Evolutionary conservation across 2,113 vertebrate genomes (phyloP).

Genomic region (Pelvicachromis taeniatus): DNA sequence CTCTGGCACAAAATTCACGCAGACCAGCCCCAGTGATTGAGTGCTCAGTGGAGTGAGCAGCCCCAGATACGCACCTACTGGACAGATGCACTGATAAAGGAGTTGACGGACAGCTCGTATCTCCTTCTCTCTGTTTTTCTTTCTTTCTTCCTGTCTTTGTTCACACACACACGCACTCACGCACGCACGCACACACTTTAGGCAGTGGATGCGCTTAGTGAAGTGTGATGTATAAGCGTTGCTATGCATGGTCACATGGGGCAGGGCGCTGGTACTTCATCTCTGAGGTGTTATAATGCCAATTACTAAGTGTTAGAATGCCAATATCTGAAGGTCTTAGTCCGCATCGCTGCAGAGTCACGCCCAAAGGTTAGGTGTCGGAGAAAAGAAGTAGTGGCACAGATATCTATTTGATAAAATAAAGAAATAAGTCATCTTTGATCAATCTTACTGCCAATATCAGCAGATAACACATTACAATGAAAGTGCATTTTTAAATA

Average conservation of each 20-base stretch:
- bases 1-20: slow-evolving; percentile 16
- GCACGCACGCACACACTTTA: not conserved
- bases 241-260: slow-evolving; percentile 43
- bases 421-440: not conserved
- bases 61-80: slow-evolving; percentile 14
- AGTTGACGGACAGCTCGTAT: slow-evolving; percentile 45
- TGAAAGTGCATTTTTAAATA: not conserved
- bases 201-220: slow-evolving; percentile 6
- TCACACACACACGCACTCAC: not conserved
- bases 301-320: slow-evolving; percentile 60
- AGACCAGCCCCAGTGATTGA: slow-evolving; percentile 47
- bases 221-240: slow-evolving; percentile 42
- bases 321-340: slow-evolving; percentile 34
- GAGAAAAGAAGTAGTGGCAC: not conserved
- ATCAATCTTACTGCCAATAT: not conserved
- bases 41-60: slow-evolving; percentile 51
- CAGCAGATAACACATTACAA: too few relatives aligned
- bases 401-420: not conserved
- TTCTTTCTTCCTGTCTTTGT: not conserved
- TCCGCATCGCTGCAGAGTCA: not conserved
- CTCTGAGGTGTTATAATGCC: slow-evolving; percentile 52
- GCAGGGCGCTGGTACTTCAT: slow-evolving; percentile 35
- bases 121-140: slow-evolving; percentile 5
- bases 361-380: not conserved
- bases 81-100: slow-evolving; percentile 31